A percentile compares a stretch with the other conserved stretches of the same genome.
phyloP scores from a whole-genome alignment of 2,888 invertebrate genomes.

The Liodrosophila aerea region DNA sequence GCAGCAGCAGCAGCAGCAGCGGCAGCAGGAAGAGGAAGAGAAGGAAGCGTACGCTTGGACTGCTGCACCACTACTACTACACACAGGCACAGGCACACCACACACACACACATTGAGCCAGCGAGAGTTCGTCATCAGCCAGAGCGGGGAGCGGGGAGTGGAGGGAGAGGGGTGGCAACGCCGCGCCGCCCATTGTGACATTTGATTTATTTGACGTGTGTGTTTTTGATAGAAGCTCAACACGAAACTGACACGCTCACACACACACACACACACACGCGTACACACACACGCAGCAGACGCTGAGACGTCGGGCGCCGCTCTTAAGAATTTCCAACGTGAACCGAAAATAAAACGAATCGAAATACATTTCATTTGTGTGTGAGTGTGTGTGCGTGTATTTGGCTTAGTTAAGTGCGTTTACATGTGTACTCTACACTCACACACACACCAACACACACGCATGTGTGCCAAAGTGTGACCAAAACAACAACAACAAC shows the following conservation, averaged over 20 bases:
- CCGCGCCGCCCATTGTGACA: slow-evolving; percentile 72
- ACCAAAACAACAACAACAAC: slow-evolving; percentile 19
- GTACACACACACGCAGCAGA: slow-evolving; percentile 21
- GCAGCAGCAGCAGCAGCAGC: slow-evolving; percentile 47
- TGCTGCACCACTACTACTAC: slow-evolving; percentile 36
- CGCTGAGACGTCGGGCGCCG: slow-evolving; percentile 41
- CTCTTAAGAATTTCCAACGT: slow-evolving; percentile 56
- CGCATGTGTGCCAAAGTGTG: slow-evolving; percentile 20
- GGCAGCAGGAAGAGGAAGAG: too few species aligned
- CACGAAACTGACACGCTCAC: slow-evolving; percentile 75
- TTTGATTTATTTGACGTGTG: slow-evolving; percentile 81
- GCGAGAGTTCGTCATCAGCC: slow-evolving; percentile 66
- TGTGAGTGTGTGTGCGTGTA: slow-evolving; percentile 11
- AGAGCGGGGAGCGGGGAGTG: slow-evolving; percentile 17
- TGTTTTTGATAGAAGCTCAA: slow-evolving; percentile 80
- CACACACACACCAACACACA: too few species aligned
- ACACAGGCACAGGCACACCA: slow-evolving; percentile 19
- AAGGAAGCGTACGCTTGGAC: slow-evolving; percentile 51
- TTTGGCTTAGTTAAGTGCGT: slow-evolving; percentile 48
- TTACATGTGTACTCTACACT: slow-evolving; percentile 5
- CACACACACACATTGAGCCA: slow-evolving; percentile 35
- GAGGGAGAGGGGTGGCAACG: not conserved
- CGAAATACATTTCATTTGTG: slow-evolving; percentile 53
- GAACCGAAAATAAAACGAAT: slow-evolving; percentile 59
- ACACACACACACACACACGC: slow-evolving; percentile 30